Evolutionary conservation across 2,797 vertebrate genomes (phyloP).

Genomic region (Malurus splendens): DNA sequence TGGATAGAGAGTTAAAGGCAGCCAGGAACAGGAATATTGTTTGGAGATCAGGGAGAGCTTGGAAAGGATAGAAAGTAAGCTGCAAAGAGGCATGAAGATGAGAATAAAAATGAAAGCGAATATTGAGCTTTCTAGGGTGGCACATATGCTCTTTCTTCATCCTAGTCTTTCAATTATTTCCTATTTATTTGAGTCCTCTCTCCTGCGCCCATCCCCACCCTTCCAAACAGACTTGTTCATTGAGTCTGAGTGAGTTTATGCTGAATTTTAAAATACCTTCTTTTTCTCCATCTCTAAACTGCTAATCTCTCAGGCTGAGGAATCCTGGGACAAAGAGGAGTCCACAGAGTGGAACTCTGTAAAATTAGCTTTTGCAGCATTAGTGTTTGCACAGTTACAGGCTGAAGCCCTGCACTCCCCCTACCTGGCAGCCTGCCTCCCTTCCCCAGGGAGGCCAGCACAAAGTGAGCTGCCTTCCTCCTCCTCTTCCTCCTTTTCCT

Average conservation of each 20-base stretch:
- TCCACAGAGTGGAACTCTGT: conserved; percentile 75
- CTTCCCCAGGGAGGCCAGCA: not conserved
- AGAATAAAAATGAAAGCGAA: conserved; percentile 13
- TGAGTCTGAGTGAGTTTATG: conserved; percentile 62
- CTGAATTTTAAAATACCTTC: conserved; percentile 73
- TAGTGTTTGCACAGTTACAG: conserved; percentile 72
- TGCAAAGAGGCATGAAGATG: not conserved
- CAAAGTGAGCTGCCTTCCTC: not conserved
- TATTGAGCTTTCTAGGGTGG: conserved; percentile 9
- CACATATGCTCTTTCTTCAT: not conserved
- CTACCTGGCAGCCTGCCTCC: conserved; percentile 47
- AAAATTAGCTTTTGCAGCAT: conserved; percentile 76
- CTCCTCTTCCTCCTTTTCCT: not conserved
- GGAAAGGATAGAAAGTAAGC: conserved; percentile 15
- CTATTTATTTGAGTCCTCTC: conserved; percentile 5
- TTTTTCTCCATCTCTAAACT: conserved; percentile 70
- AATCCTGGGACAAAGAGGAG: conserved; percentile 75
- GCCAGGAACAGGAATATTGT: not conserved
- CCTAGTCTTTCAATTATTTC: conserved; percentile 13
- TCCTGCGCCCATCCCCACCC: not conserved
- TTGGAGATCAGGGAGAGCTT: not conserved
- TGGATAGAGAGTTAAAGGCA: conserved; percentile 2
- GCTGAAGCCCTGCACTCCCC: conserved; percentile 53
- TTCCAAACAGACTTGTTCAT: conserved; percentile 45
- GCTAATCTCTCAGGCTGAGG: conserved; percentile 75